Conservation (phyloP, 2,888 invertebrate species). For the Epistrophe eligans region DNA sequence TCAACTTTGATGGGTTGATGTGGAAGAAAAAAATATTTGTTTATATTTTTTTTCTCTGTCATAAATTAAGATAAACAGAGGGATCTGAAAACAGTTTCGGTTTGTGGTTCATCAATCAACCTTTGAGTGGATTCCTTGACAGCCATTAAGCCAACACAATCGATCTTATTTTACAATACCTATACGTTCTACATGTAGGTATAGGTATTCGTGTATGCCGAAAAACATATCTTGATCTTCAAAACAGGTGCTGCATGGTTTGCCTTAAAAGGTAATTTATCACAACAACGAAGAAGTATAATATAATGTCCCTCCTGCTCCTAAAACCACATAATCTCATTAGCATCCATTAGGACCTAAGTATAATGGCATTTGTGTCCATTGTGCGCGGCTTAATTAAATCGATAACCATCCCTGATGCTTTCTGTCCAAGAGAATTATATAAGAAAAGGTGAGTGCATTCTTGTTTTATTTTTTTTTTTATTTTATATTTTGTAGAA, state of each 20-base stretch:
- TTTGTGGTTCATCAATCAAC: slow-evolving; percentile 66
- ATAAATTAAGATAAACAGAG: slow-evolving; percentile 10
- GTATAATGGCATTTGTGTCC: slow-evolving; percentile 72
- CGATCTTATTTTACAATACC: slow-evolving; percentile 52
- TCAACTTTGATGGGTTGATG: neutral
- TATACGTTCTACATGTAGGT: neutral
- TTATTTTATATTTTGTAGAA: neutral
- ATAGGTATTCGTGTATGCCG: no score
- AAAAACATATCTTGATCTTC: slow-evolving; percentile 60
- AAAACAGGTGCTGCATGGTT: slow-evolving; percentile 71
- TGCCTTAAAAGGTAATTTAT: slow-evolving; percentile 59
- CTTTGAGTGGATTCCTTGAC: slow-evolving; percentile 69
- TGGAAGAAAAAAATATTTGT: slow-evolving; percentile 24
- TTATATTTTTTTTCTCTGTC: neutral
- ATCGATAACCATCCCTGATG: slow-evolving; percentile 62
- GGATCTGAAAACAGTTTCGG: slow-evolving; percentile 34
- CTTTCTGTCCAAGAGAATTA: neutral
- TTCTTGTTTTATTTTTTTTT: slow-evolving; percentile 23
- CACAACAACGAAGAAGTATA: slow-evolving; percentile 48
- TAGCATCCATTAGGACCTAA: slow-evolving; percentile 76
- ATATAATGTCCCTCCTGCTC: slow-evolving; percentile 9
- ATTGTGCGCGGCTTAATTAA: slow-evolving; percentile 75
- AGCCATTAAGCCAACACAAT: slow-evolving; percentile 72
- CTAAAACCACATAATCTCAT: slow-evolving; percentile 72
- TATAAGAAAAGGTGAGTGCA: neutral